Percentiles rank a stretch among this genome's conserved stretches.
Conservation (phyloP, 2,797 vertebrate species). For the Melanotaenia maccullochi region DNA sequence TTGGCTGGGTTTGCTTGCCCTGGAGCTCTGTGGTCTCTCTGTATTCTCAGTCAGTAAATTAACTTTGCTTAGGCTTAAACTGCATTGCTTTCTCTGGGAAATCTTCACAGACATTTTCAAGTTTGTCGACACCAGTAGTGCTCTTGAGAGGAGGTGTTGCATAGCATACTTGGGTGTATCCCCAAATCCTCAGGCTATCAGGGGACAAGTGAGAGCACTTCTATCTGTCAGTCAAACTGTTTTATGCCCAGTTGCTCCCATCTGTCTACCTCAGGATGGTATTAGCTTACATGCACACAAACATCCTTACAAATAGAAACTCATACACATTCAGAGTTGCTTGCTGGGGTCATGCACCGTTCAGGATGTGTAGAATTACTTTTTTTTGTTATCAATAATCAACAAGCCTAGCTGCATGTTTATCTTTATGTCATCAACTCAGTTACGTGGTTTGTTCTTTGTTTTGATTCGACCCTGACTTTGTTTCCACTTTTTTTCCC, state of each 20-base stretch:
- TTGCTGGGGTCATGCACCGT: constrained; percentile 11
- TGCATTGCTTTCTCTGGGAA: constrained; percentile 2
- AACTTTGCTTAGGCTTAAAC: constrained; percentile 3
- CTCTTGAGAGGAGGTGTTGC: constrained; percentile 62
- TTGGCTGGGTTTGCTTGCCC: constrained; percentile 39
- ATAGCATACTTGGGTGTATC: constrained; percentile 57
- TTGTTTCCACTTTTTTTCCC: constrained; percentile 51
- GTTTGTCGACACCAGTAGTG: constrained; percentile 35
- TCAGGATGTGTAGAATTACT: constrained; percentile 56
- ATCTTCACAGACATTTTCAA: constrained; percentile 31
- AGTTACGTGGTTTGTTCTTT: constrained; percentile 38
- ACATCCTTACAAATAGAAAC: constrained; percentile 53
- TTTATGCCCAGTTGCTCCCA: constrained; percentile 69
- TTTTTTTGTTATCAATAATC: constrained; percentile 50
- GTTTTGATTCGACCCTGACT: constrained; percentile 40
- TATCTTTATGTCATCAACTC: constrained; percentile 42
- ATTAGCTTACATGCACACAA: constrained; percentile 61
- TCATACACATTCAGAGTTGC: constrained; percentile 38
- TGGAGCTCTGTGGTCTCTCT: constrained; percentile 29
- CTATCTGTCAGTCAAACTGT: constrained; percentile 63
- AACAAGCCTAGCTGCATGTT: constrained; percentile 44
- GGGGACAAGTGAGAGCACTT: constrained; percentile 70
- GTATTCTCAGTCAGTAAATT: constrained; percentile 14
- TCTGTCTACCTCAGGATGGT: constrained; percentile 62
- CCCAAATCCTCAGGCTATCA: constrained; percentile 45